Evolutionary conservation across 1,140 invertebrate genomes (phyloP), one percentile per base, ranked within the genome.

Genomic region (Cherax destructor): DNA sequence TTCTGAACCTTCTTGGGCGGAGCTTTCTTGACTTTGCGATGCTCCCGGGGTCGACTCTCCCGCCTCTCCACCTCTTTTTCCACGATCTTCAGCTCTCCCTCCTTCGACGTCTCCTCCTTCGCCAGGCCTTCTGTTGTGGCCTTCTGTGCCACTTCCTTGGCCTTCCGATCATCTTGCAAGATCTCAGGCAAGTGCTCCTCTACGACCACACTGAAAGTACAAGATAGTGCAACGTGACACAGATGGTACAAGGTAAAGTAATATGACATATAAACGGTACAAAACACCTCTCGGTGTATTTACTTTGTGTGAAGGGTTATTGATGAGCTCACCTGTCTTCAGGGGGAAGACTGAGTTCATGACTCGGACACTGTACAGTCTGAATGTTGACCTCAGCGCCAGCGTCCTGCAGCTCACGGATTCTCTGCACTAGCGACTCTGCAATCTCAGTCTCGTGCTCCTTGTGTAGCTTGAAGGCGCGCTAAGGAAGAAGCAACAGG

Each of bases 361-460:
- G 79, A 7, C 16, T 83, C 50, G 78, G 89, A n/a, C 89, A 85
- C 41, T 88, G 91, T n/a, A 92, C 91, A 6, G 91, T 92, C 65
- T 88, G 86, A 18, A 92, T 92, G 86, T 92, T 92, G 81, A 92
- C 86, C 50, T 93, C 92, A 21, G 87, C 92, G 7, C 91, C 92
- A 30, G 91, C 93, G 18, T 93, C 93, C 69, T 94, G 93, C n/a
- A 95, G 93, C 88, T 94, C 94, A 21, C 93, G 93, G 85, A 95
- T 94, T 84, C 94, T 94, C 21, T 93, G 92, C 41, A 94, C 94
- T 18, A 94, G 91, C 41, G 94, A 93, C 84, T 94, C 94, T 16
- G 94, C 94, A 21, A 95, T 91, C 65, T 93, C 92, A 4, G 94
- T 93, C 88, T 94, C 94, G 56, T 94, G 94, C 52, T 93, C 92